Percentiles rank a stretch among this genome's conserved stretches.
These are phyloP conservation scores for Lepetodrilus schrolli DNA, from an alignment of 2,888 invertebrate genomes.

Conservation along the genomic window DNA sequence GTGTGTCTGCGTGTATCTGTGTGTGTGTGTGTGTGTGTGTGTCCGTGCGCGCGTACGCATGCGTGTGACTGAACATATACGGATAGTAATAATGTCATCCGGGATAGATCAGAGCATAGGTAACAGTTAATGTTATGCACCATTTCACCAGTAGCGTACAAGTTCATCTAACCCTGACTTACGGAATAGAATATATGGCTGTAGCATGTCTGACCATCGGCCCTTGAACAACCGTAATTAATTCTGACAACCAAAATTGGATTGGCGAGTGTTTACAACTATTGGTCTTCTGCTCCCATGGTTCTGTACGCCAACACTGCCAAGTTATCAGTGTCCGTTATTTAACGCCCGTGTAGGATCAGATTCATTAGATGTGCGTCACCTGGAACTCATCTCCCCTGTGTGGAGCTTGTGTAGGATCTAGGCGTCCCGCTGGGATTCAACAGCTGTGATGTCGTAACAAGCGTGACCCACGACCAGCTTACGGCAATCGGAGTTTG, in stretches of 20 bases:
- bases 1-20: no score
- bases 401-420: background rate
- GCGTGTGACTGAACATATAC: no score
- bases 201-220: background rate
- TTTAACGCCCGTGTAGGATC: background rate
- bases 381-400: conserved; percentile 14
- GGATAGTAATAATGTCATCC: no score
- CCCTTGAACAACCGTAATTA: conserved; percentile 3
- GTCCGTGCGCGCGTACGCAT: no score
- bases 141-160: no score
- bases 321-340: background rate
- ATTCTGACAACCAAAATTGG: background rate
- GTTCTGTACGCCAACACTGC: background rate
- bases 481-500: conserved; percentile 16
- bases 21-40: no score
- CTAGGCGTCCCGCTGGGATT: background rate
- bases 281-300: background rate
- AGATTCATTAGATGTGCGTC: background rate
- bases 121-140: no score
- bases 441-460: conserved; percentile 27
- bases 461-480: conserved; percentile 12
- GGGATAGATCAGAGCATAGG: no score
- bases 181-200: background rate
- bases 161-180: background rate
- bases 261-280: background rate